Conservation (phyloP, 2,888 invertebrate species). For the Tolmerus cingulatus region DNA sequence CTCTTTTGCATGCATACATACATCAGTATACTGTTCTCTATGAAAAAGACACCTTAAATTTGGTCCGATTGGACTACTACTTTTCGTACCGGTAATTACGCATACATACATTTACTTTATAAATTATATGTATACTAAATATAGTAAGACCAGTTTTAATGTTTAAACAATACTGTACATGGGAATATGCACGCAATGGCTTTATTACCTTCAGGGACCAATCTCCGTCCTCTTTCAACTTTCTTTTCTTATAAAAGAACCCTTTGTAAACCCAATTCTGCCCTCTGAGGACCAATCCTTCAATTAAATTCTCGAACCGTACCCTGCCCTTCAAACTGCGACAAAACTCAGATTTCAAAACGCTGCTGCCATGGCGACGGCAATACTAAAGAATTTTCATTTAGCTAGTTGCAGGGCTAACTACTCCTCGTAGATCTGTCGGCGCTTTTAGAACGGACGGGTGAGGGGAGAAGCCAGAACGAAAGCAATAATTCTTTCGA, state of each 20-base stretch:
- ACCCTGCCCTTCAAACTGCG: not conserved
- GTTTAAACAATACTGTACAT: not conserved
- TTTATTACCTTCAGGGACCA: not conserved
- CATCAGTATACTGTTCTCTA: too few relatives aligned
- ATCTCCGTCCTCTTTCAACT: not conserved
- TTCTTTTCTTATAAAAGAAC: not conserved
- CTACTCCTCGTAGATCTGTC: slow-evolving; percentile 2
- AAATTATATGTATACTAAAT: too few relatives aligned
- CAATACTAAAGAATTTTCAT: slow-evolving; percentile 17
- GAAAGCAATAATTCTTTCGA: slow-evolving; percentile 6
- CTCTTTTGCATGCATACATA: too few relatives aligned
- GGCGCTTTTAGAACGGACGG: not conserved
- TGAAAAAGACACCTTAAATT: too few relatives aligned
- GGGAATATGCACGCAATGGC: not conserved
- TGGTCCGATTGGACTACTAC: too few relatives aligned
- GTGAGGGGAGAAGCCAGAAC: not conserved
- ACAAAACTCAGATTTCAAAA: not conserved
- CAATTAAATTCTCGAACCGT: not conserved
- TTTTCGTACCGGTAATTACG: too few relatives aligned
- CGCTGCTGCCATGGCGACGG: not conserved
- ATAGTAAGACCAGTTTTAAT: not conserved
- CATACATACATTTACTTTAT: too few relatives aligned
- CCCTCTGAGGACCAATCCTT: not conserved
- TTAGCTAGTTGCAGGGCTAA: slow-evolving; percentile 17
- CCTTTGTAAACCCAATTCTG: not conserved